phyloP scores from a whole-genome alignment of 2,888 invertebrate species.

The Tenodera sinensis region DNA sequence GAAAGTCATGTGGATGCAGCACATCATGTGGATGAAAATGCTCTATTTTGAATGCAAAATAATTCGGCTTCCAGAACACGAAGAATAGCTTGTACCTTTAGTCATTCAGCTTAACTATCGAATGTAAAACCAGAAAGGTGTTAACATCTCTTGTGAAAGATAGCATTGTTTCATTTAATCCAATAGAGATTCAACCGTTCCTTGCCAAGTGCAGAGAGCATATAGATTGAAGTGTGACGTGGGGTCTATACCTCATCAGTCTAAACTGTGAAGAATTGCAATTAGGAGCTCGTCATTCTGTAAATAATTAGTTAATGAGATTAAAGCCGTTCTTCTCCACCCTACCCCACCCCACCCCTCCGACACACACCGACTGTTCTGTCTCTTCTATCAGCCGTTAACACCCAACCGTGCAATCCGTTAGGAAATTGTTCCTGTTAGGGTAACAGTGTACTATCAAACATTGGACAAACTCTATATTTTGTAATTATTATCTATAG shows the following conservation, averaged over 20 bases:
- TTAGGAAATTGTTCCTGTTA: background rate
- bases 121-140: background rate
- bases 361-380: conserved; percentile 6
- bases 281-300: conserved; percentile 28
- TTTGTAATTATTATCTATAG: no score
- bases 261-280: conserved; percentile 19
- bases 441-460: background rate
- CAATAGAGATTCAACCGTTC: background rate
- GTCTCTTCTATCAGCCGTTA: conserved; percentile 6
- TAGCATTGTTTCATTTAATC: background rate
- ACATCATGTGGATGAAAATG: no score
- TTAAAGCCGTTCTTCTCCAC: conserved; percentile 20
- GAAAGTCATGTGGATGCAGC: no score
- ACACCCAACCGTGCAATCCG: conserved; percentile 1
- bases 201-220: background rate
- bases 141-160: background rate
- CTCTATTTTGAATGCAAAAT: no score
- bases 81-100: no score
- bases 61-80: no score
- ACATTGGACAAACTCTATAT: background rate
- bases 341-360: background rate
- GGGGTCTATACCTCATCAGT: conserved; percentile 14
- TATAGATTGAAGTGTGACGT: background rate
- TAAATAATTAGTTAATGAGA: conserved; percentile 31
- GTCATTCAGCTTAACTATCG: background rate